Conservation (phyloP, 2,888 invertebrate genomes). For the Trachelus tabidus region DNA sequence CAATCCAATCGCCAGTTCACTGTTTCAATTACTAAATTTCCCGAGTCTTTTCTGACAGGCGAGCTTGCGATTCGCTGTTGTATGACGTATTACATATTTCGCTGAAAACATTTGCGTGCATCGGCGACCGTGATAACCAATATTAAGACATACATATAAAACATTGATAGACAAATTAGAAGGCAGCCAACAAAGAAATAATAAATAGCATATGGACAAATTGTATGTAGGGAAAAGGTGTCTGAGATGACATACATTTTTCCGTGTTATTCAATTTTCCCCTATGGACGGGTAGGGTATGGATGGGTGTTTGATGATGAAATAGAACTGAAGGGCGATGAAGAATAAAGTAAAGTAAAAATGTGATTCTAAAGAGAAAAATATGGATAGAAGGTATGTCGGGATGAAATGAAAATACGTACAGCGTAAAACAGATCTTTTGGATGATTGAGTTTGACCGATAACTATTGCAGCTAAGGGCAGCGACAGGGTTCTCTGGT, state of each 20-base stretch:
- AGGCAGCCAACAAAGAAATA: background rate
- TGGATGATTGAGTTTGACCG: slow-evolving; percentile 65
- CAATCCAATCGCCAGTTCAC: background rate
- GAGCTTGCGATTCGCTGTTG: background rate
- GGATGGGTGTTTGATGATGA: background rate
- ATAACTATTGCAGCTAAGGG: slow-evolving; percentile 72
- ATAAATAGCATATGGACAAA: background rate
- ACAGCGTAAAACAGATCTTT: slow-evolving; percentile 65
- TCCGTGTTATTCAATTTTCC: background rate
- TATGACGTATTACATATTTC: too few species aligned
- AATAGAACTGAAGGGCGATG: background rate
- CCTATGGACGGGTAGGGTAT: background rate
- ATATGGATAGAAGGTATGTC: background rate
- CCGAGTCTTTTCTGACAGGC: background rate
- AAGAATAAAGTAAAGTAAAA: background rate
- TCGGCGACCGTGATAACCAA: background rate
- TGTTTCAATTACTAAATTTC: background rate
- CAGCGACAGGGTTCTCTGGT: slow-evolving; percentile 78
- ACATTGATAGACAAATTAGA: background rate
- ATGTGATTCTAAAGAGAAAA: background rate
- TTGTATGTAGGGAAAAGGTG: background rate
- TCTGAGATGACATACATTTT: background rate
- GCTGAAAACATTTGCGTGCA: background rate
- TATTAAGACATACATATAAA: background rate
- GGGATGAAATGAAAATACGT: slow-evolving; percentile 58